Conservation (phyloP, 2,113 vertebrate species). For the Atractosteus spatula region DNA sequence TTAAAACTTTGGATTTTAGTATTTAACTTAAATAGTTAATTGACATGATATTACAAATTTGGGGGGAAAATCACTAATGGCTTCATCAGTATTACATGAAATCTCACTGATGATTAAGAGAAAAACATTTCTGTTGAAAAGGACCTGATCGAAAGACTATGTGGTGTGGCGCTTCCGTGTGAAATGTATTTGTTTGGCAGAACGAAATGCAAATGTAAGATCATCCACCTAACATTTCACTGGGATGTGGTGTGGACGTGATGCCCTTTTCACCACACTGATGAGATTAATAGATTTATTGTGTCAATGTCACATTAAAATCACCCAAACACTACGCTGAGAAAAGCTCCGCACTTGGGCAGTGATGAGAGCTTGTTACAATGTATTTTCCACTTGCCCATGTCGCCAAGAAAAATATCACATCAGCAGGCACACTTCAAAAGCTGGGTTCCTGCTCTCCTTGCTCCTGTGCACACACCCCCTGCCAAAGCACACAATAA, state of each 20-base stretch:
- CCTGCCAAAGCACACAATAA: conserved; percentile 66
- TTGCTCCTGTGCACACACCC: conserved; percentile 70
- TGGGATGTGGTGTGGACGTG: neutral
- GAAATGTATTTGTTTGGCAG: too few species aligned
- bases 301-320: conserved; percentile 64
- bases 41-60: too few species aligned
- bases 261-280: neutral
- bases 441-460: conserved; percentile 52
- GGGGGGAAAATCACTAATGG: too few species aligned
- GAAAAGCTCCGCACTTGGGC: conserved; percentile 55
- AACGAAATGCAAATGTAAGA: too few species aligned
- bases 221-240: neutral
- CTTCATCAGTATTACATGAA: too few species aligned
- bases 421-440: conserved; percentile 77
- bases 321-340: conserved; percentile 57
- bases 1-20: too few species aligned
- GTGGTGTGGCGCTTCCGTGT: too few species aligned
- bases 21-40: too few species aligned
- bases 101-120: too few species aligned
- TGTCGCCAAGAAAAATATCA: conserved; percentile 82
- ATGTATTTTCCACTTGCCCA: conserved; percentile 71
- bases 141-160: too few species aligned
- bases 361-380: conserved; percentile 60
- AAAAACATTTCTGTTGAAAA: too few species aligned
- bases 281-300: conserved; percentile 49